phyloP scores from a whole-genome alignment of 2,888 invertebrate species.

The Andrena bicolor region DNA sequence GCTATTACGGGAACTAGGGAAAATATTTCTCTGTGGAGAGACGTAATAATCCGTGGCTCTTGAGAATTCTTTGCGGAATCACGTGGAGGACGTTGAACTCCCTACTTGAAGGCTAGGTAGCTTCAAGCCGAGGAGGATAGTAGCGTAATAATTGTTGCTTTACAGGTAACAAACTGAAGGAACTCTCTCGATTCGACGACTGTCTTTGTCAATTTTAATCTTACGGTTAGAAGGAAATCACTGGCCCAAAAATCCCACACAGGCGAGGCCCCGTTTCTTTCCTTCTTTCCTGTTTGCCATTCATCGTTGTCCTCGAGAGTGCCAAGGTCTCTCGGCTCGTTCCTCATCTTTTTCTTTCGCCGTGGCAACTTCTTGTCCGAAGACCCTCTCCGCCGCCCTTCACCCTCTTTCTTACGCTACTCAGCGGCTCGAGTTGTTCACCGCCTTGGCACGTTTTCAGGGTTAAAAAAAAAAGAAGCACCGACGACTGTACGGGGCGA shows the following conservation, averaged over 20 bases:
- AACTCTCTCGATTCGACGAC: background rate
- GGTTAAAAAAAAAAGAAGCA: slow-evolving; percentile 63
- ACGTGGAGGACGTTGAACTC: background rate
- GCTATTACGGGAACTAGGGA: background rate
- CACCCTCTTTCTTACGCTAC: slow-evolving; percentile 33
- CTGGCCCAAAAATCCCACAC: slow-evolving; percentile 50
- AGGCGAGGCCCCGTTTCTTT: slow-evolving; percentile 42
- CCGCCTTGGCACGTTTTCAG: slow-evolving; percentile 71
- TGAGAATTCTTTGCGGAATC: background rate
- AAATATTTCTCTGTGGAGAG: background rate
- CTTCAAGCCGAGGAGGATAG: background rate
- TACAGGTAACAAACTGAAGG: background rate
- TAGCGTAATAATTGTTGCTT: background rate
- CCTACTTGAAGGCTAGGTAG: background rate
- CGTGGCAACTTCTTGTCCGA: slow-evolving; percentile 45
- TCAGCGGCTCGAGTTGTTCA: slow-evolving; percentile 45
- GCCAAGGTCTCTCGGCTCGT: slow-evolving; percentile 67
- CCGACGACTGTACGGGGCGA: slow-evolving; percentile 24
- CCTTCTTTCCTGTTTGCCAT: slow-evolving; percentile 49
- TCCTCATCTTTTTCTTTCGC: slow-evolving; percentile 48
- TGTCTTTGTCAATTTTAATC: background rate
- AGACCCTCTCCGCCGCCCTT: slow-evolving; percentile 8
- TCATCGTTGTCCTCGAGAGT: slow-evolving; percentile 59
- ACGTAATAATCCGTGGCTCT: background rate
- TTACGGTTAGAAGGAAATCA: slow-evolving; percentile 16